These are phyloP conservation scores for Chrysemys picta DNA, from an alignment of 2,113 vertebrate genomes.

Conservation along the genomic window DNA sequence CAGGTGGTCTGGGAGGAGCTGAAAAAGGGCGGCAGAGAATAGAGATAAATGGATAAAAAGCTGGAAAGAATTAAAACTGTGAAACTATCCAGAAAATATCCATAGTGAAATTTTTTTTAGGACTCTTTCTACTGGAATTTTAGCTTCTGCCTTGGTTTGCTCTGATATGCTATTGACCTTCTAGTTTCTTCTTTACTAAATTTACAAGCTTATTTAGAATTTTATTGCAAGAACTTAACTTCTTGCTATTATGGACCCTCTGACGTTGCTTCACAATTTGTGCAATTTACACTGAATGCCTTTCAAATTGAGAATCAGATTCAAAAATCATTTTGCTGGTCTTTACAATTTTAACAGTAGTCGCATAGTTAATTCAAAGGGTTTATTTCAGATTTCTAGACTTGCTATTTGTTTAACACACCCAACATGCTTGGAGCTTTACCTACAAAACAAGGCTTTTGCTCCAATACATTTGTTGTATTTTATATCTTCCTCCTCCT, in stretches of 20 bases:
- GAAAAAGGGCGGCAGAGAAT: neutral
- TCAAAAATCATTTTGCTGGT: neutral
- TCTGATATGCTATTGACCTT: neutral
- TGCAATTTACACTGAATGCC: neutral
- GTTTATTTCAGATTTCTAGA: neutral
- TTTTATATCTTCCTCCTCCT: neutral
- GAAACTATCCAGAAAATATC: neutral
- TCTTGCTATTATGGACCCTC: neutral
- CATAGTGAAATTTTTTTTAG: neutral
- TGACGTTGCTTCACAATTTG: neutral
- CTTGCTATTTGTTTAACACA: neutral
- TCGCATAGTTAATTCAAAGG: neutral
- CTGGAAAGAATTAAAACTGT: neutral
- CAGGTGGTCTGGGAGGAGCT: neutral
- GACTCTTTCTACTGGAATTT: neutral
- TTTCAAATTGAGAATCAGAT: neutral
- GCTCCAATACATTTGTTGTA: neutral
- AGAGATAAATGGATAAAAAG: neutral
- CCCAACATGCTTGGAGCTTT: neutral
- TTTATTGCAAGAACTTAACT: neutral
- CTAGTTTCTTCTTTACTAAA: slow-evolving; percentile 1
- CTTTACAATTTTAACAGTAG: neutral
- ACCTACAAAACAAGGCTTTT: neutral
- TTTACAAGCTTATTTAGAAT: neutral
- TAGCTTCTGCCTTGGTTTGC: neutral